phyloP scores from a whole-genome alignment of 2,797 vertebrate species.

The Oreochromis grahami region DNA sequence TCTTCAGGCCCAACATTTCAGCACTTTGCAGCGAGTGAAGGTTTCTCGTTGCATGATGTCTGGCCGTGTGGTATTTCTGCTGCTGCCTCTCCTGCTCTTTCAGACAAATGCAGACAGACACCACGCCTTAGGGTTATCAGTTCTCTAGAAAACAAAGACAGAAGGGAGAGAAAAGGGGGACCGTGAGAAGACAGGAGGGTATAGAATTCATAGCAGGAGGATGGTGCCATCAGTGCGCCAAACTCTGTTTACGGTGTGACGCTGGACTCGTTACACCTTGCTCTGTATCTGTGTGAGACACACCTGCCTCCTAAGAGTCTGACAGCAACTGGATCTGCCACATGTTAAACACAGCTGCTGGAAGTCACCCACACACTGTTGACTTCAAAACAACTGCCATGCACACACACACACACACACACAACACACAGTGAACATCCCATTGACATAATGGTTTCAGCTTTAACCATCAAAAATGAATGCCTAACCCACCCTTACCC shows the following conservation, averaged over 20 bases:
- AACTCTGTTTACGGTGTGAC: not conserved
- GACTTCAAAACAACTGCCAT: conserved; percentile 33
- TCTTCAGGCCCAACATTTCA: conserved; percentile 63
- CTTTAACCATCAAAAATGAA: too few species aligned
- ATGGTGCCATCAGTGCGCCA: not conserved
- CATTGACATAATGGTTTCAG: too few species aligned
- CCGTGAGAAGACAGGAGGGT: not conserved
- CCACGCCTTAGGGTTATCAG: conserved; percentile 55
- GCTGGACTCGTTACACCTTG: not conserved
- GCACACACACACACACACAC: not conserved
- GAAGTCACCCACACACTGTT: conserved; percentile 45
- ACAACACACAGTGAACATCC: not conserved
- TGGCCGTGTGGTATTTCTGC: conserved; percentile 48
- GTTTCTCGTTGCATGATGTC: conserved; percentile 49
- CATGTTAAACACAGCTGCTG: conserved; percentile 35
- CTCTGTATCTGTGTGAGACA: not conserved
- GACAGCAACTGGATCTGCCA: conserved; percentile 8
- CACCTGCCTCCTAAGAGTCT: not conserved
- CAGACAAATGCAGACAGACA: conserved; percentile 68
- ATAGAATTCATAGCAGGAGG: not conserved
- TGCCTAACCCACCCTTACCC: too few species aligned
- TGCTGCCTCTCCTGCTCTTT: conserved; percentile 46
- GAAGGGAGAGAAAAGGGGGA: conserved; percentile 10
- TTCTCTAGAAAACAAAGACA: conserved; percentile 61
- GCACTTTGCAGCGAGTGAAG: conserved; percentile 40